These are phyloP conservation scores for Saturnia japonica DNA, from an alignment of 2,888 invertebrate genomes.

Conservation along the genomic window DNA sequence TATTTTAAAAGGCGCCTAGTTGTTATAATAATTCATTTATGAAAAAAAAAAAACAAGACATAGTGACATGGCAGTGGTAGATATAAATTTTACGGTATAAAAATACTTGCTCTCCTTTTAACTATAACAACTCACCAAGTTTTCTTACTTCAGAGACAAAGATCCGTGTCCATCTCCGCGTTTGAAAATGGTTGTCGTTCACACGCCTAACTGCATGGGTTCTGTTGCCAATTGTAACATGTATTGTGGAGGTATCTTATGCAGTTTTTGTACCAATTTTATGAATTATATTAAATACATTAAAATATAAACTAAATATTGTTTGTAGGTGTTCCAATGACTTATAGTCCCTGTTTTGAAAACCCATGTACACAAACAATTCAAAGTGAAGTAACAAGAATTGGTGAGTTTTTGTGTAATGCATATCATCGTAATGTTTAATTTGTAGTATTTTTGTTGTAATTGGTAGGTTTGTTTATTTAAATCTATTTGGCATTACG, in stretches of 20 bases:
- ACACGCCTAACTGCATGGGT: slow-evolving; percentile 54
- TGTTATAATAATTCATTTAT: too few species aligned
- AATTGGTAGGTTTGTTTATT: too few species aligned
- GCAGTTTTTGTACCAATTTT: slow-evolving; percentile 14
- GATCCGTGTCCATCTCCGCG: slow-evolving; percentile 41
- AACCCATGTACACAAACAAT: slow-evolving; percentile 42
- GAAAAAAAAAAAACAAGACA: too few species aligned
- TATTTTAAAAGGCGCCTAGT: too few species aligned
- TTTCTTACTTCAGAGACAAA: slow-evolving; percentile 67
- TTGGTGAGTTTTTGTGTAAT: slow-evolving; percentile 64
- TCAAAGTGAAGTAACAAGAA: slow-evolving; percentile 53
- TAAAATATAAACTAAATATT: slow-evolving; percentile 18
- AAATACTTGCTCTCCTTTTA: neutral
- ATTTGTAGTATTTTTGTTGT: neutral
- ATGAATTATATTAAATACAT: slow-evolving; percentile 20
- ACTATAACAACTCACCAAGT: slow-evolving; percentile 53
- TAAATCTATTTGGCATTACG: too few species aligned
- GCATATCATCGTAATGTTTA: neutral
- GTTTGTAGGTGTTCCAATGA: slow-evolving; percentile 58
- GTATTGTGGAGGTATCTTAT: slow-evolving; percentile 58
- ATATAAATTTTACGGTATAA: too few species aligned
- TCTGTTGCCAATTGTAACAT: slow-evolving; percentile 50
- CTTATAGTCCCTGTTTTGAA: slow-evolving; percentile 43
- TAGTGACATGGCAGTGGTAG: too few species aligned
- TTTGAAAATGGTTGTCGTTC: slow-evolving; percentile 71